These are phyloP conservation scores for Laticauda colubrina DNA, from an alignment of 2,113 vertebrate species.

Conservation along the genomic window DNA sequence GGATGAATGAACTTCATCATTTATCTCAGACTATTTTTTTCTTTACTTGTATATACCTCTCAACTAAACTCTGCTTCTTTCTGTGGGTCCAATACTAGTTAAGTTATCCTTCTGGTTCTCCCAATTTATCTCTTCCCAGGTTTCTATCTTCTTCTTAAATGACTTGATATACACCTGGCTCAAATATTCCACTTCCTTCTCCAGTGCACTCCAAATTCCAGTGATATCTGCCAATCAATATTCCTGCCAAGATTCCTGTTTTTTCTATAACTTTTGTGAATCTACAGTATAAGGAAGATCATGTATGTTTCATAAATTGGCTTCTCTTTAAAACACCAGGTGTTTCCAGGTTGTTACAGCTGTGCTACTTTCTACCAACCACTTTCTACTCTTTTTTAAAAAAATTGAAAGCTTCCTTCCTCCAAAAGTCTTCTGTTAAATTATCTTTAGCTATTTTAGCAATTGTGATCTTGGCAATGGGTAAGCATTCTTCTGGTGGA, in stretches of 20 bases:
- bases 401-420: not conserved
- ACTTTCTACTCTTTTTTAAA: not conserved
- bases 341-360: not conserved
- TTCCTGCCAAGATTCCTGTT: not conserved
- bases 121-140: not conserved
- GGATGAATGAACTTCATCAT: not conserved
- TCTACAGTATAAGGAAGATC: not conserved
- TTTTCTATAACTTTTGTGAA: not conserved
- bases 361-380: not conserved
- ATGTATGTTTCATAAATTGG: not conserved
- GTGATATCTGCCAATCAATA: not conserved
- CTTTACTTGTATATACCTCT: not conserved
- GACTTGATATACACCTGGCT: not conserved
- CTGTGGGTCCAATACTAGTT: not conserved
- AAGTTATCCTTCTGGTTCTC: not conserved
- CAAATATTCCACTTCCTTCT: not conserved
- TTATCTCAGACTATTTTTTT: not conserved
- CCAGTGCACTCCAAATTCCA: not conserved
- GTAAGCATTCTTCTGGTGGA: not conserved
- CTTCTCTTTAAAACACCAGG: not conserved
- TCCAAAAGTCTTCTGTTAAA: not conserved
- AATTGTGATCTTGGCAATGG: not conserved
- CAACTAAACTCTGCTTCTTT: not conserved
- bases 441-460: not conserved
- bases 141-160: not conserved